Evolutionary conservation across 2,113 vertebrate species (phyloP).

Genomic region (Passer montanus): DNA sequence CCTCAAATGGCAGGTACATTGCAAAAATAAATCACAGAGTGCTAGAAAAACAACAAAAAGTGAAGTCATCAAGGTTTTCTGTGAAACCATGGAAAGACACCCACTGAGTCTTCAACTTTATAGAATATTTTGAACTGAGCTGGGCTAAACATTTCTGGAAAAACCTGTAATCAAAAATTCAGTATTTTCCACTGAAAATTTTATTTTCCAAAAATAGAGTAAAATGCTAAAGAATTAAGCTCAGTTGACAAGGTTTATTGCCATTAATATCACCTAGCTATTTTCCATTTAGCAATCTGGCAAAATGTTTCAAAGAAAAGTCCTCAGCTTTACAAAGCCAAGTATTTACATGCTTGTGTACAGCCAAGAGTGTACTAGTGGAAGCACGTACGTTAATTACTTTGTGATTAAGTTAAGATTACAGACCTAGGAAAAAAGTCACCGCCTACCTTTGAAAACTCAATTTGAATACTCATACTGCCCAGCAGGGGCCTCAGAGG

Average conservation of each 20-base stretch:
- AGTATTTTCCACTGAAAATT: background rate
- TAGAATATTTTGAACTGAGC: background rate
- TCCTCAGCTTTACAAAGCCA: background rate
- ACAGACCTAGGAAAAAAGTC: background rate
- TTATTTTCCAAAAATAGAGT: background rate
- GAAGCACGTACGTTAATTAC: background rate
- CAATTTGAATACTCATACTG: background rate
- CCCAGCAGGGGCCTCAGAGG: background rate
- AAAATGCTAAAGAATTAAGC: background rate
- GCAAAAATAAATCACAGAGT: conserved; percentile 39
- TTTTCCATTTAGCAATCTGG: background rate
- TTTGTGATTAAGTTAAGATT: background rate
- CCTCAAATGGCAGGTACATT: conserved; percentile 32
- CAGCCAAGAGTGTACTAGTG: background rate
- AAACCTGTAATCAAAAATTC: background rate
- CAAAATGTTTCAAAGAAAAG: background rate
- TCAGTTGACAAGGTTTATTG: background rate
- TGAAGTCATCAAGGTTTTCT: background rate
- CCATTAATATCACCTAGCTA: background rate
- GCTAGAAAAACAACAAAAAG: conserved; percentile 1
- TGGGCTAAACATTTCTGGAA: background rate
- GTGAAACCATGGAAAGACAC: background rate
- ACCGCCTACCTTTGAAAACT: background rate
- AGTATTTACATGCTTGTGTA: background rate
- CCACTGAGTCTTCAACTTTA: background rate